Base-by-base conservation (phyloP, 1,140 invertebrate species). In the Drosophila sulfurigaster region DNA sequence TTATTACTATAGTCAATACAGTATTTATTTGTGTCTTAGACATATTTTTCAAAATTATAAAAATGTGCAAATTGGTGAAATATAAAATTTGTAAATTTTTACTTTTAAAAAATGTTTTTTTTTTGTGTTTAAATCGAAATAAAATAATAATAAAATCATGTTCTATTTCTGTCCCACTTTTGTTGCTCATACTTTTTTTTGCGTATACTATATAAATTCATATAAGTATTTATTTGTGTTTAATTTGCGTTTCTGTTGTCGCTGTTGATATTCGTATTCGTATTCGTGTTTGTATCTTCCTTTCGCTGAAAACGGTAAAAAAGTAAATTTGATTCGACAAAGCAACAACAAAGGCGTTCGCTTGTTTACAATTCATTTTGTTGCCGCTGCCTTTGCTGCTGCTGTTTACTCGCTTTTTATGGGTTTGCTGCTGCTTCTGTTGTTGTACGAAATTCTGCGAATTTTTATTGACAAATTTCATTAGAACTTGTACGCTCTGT, bases 241-340 rank as follows among this genome's bases (percentile, higher is more conserved):
- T 45, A 62, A 38, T 38, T 25, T 43, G 11, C 20, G 11, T 15
- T 46, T 77, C 51, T 77, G 57, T 66, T 54, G 56, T 49, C 30
- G 7, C 13, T 25, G 16, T n/a, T 10, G 7, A 11, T 43, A 56
- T 63, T 59, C n/a, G 16, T 73, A 35, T 45, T 67, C 67, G 74
- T 43, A 56, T 63, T 59, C n/a, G 16, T 73, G 43, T 45, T 67
- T 73, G 74, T 77, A 67, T 75, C 76, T 82, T 91, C 88, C 88
- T 91, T 91, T 91, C 88, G 88, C 88, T 91, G 78, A 85, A 91
- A 91, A 91, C 88, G 88, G 88, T 91, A 91, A 91, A 91, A 91
- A 91, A 89, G 88, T 91, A 91, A 91, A 89, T 91, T 91, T 91
- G 72, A 81, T 91, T 91, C 78, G 86, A 60, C 54, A 78, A 25